A percentile compares a stretch with the other conserved stretches of the same genome.
phyloP scores from a whole-genome alignment of 2,113 vertebrate genomes.

The Bos indicus region DNA sequence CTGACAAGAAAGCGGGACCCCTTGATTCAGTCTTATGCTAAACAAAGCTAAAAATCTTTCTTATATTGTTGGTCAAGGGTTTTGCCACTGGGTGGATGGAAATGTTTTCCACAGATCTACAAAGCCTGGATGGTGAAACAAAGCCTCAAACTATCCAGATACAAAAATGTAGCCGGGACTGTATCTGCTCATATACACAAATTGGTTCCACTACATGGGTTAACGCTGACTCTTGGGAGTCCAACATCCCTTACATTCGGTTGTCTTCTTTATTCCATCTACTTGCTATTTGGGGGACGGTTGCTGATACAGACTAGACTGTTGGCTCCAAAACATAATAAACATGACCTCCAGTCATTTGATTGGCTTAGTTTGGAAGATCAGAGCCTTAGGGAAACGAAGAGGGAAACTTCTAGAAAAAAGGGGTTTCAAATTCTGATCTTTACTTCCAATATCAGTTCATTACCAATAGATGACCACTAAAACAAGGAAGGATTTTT shows the following conservation, averaged over 20 bases:
- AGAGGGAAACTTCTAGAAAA: not conserved
- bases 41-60: not conserved
- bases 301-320: not conserved
- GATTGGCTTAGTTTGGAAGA: not conserved
- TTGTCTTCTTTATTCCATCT: not conserved
- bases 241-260: not conserved
- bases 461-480: slow-evolving; percentile 19
- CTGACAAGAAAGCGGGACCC: not conserved
- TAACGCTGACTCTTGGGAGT: not conserved
- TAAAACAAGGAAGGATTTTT: not conserved
- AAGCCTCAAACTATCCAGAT: not conserved
- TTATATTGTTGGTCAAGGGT: not conserved
- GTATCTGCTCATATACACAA: not conserved
- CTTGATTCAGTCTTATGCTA: not conserved
- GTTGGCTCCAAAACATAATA: not conserved
- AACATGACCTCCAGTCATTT: not conserved
- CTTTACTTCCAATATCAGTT: not conserved
- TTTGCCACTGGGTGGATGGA: not conserved
- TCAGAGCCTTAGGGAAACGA: not conserved
- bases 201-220: not conserved
- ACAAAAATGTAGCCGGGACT: not conserved
- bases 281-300: not conserved
- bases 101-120: slow-evolving; percentile 5
- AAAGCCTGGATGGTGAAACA: not conserved
- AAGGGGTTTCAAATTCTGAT: not conserved